These are phyloP conservation scores for Hylia prasina DNA, from an alignment of 2,113 vertebrate species.

Conservation along the genomic window DNA sequence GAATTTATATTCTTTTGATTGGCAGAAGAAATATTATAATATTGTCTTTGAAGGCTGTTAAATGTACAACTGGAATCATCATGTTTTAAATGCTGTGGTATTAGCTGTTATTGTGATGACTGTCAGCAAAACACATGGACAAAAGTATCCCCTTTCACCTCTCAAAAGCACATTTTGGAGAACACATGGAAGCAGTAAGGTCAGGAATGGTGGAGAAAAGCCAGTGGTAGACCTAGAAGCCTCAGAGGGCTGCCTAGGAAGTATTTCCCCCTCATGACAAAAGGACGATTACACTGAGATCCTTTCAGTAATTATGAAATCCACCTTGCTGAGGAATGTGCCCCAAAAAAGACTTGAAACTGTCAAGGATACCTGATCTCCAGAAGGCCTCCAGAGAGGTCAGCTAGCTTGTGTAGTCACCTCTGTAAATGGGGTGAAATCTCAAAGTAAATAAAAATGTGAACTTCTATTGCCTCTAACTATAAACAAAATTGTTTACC, in stretches of 20 bases:
- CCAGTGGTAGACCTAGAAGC: neutral
- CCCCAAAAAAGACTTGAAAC: neutral
- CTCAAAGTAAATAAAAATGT: neutral
- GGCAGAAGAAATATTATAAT: neutral
- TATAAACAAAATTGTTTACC: neutral
- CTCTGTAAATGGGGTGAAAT: neutral
- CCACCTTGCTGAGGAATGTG: neutral
- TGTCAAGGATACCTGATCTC: neutral
- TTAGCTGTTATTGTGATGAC: conserved; percentile 36
- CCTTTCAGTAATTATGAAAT: neutral
- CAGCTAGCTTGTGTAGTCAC: neutral
- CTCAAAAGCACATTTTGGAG: neutral
- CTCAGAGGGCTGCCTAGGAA: neutral
- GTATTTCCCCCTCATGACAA: neutral
- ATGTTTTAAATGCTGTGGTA: conserved; percentile 2
- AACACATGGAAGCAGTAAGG: neutral
- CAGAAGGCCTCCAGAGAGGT: neutral
- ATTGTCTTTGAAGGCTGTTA: conserved; percentile 5
- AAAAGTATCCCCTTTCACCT: neutral
- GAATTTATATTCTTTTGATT: neutral
- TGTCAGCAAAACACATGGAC: neutral
- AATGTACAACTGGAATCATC: neutral
- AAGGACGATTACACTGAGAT: neutral
- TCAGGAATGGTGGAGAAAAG: neutral
- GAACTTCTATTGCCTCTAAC: neutral